Base-by-base conservation (phyloP, 53 echinoderm and acorn worm species). In the Temnopleurus reevesii region DNA sequence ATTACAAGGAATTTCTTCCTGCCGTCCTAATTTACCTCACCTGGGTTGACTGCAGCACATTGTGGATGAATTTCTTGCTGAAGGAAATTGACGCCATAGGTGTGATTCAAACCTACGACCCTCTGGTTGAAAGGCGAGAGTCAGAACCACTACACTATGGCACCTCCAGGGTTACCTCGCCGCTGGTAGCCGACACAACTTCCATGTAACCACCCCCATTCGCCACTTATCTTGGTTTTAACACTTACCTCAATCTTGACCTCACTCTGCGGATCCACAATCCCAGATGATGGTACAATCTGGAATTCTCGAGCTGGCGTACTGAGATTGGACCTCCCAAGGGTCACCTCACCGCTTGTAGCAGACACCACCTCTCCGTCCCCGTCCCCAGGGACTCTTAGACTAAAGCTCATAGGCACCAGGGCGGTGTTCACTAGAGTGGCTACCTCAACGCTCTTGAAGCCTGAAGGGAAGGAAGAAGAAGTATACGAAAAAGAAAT, bases 381-480 rank as follows among this genome's bases (percentile, higher is more conserved):
- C 1, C 99, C 99, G 45, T 99, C 96, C 55, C 93, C 94, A 9
- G 99, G 96, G 29, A 99, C 99, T 31, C 96, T 71, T 35, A 99
- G 77, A 86, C 89, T 81, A 90, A 93, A 99, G 47, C 90, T 91
- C 99, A 99, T 99, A 35, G 99, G 92, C 3, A 99, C 99, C 76
- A 99, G 88, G 49, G 99, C 90, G 41, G 99, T 96, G 91, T 99
- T 99, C 45, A 96, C 93, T 34, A 98, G 77, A 60, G 94, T 96
- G 45, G 91, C 94, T 17, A 90, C 89, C 90, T 94, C 92, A 12
- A 93, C 96, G 86, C 94, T 94, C 90, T 94, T 99, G 92, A 99
- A 99, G 43, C 99, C 99, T 96, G 53, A 2, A 30, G 30, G 49
- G 15, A 30, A 79, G n/a, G 5, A 71, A n/a, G n/a, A n/a, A n/a